These are phyloP conservation scores for Brotula barbata DNA, from an alignment of 2,797 vertebrate species.

Conservation along the genomic window DNA sequence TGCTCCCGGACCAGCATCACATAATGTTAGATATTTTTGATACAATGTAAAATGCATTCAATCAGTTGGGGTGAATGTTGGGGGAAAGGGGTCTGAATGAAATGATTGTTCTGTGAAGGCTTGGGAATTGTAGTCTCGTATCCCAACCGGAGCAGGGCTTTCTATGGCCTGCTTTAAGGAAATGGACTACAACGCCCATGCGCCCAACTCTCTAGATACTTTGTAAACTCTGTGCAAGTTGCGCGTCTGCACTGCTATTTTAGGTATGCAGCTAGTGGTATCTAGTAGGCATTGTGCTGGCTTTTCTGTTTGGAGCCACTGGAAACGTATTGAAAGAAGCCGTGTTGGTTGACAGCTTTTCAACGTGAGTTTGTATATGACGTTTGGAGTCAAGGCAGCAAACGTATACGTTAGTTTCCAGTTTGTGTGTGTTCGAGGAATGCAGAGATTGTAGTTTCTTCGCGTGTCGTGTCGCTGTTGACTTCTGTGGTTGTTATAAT, in stretches of 20 bases:
- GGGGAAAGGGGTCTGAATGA: slow-evolving; percentile 75
- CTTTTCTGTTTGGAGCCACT: slow-evolving; percentile 33
- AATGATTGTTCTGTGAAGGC: slow-evolving; percentile 61
- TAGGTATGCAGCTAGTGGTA: slow-evolving; percentile 75
- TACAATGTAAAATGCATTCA: slow-evolving; percentile 71
- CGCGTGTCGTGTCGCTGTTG: slow-evolving; percentile 39
- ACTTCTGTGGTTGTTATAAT: slow-evolving; percentile 21
- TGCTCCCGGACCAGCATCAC: background rate
- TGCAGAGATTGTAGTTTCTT: slow-evolving; percentile 48
- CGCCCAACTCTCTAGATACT: slow-evolving; percentile 75
- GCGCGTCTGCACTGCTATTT: slow-evolving; percentile 76
- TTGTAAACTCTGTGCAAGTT: slow-evolving; percentile 87
- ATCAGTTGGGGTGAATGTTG: slow-evolving; percentile 76
- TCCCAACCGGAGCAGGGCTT: rapidly evolving
- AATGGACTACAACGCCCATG: slow-evolving; percentile 82
- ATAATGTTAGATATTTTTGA: slow-evolving; percentile 38
- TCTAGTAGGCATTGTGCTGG: slow-evolving; percentile 47
- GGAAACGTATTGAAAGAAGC: slow-evolving; percentile 8
- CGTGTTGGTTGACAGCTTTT: slow-evolving; percentile 26
- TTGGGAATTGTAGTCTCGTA: slow-evolving; percentile 80
- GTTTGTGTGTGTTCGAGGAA: slow-evolving; percentile 45
- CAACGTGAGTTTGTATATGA: slow-evolving; percentile 14
- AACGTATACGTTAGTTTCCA: slow-evolving; percentile 16
- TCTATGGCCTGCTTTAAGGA: slow-evolving; percentile 33
- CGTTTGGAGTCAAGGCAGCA: slow-evolving; percentile 38